These are phyloP conservation scores for Chaetodon trifascialis DNA, from an alignment of 2,113 vertebrate species.

Conservation along the genomic window DNA sequence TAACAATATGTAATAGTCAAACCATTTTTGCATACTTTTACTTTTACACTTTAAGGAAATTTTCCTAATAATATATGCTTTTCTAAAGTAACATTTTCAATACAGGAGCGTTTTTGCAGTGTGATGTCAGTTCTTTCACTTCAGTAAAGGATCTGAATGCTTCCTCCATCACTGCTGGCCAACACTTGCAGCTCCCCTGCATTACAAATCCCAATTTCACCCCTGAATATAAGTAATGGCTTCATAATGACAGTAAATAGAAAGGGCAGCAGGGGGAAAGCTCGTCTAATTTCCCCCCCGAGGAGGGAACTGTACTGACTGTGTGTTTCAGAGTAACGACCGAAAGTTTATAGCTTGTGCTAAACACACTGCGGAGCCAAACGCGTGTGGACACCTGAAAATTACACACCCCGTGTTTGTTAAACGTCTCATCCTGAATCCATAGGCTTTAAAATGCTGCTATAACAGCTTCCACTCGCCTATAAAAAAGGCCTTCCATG, in stretches of 20 bases:
- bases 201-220: conserved; percentile 13
- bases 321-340: background rate
- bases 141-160: background rate
- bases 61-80: too few relatives aligned
- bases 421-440: background rate
- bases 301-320: background rate
- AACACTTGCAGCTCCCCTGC: background rate
- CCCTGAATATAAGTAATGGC: conserved; percentile 11
- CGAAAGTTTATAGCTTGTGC: background rate
- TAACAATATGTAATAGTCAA: background rate
- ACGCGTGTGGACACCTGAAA: background rate
- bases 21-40: background rate
- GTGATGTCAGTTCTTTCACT: background rate
- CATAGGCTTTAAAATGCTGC: background rate
- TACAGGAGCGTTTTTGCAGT: background rate
- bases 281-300: background rate
- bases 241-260: conserved; percentile 11
- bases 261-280: background rate
- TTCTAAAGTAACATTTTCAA: background rate
- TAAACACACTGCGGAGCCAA: background rate
- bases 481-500: background rate
- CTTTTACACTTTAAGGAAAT: too few relatives aligned
- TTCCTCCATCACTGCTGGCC: background rate
- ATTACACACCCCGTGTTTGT: background rate
- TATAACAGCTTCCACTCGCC: background rate